A percentile compares a stretch with the other conserved stretches of the same genome.
Conservation (phyloP, 2,888 invertebrate species). For the Caenorhabditis sulstoni region DNA sequence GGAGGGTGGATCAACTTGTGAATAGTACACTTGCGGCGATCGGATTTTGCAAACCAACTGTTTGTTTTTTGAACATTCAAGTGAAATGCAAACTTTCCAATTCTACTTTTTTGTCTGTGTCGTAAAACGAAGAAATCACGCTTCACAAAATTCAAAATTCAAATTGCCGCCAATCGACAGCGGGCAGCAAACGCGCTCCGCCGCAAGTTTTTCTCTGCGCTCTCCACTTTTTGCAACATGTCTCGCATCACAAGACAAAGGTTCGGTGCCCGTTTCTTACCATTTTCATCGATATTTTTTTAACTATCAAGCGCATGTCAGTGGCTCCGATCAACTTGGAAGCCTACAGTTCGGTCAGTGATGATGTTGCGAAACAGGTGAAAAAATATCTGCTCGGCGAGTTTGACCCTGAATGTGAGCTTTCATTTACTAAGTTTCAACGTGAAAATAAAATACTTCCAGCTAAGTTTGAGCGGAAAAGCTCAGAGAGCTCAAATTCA, state of each 20-base stretch:
- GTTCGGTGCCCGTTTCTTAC: too few species aligned
- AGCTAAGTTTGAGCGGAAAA: conserved; percentile 48
- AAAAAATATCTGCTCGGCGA: conserved; percentile 47
- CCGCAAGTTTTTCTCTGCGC: conserved; percentile 11
- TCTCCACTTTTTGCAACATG: conserved; percentile 10
- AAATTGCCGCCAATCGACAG: not conserved
- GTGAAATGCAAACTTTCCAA: conserved; percentile 8
- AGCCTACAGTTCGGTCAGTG: conserved; percentile 34
- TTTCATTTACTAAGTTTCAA: not conserved
- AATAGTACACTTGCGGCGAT: too few species aligned
- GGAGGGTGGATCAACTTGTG: conserved; percentile 6
- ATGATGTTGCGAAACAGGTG: conserved; percentile 50
- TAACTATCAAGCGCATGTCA: conserved; percentile 19
- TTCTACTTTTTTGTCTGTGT: not conserved
- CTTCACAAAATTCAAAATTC: conserved; percentile 4
- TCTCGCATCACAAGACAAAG: conserved; percentile 47
- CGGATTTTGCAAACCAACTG: too few species aligned
- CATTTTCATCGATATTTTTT: not conserved
- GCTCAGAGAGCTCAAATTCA: conserved; percentile 44
- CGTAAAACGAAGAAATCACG: not conserved
- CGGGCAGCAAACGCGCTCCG: conserved; percentile 24
- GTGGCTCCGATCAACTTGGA: conserved; percentile 46
- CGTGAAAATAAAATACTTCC: conserved; percentile 11
- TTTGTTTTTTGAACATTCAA: conserved; percentile 9
- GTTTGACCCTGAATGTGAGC: conserved; percentile 36